Percentiles rank a stretch among this genome's conserved stretches.
Evolutionary conservation across 2,888 invertebrate species (phyloP).

Genomic region (Oxycera nigricornis): DNA sequence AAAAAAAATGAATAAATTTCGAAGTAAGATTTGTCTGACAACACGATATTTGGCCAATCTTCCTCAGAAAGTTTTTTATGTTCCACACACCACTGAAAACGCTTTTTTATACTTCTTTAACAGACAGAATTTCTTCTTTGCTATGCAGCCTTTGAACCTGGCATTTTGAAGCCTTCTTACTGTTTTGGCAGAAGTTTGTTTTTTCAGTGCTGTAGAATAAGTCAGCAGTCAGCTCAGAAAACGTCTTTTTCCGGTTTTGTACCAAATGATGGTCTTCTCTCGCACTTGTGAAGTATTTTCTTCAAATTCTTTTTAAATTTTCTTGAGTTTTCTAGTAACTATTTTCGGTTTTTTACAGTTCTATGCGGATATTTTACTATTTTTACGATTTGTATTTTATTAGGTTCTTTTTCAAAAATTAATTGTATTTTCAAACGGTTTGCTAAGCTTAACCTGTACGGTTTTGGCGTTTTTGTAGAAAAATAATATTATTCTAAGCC

Average conservation of each 20-base stretch:
- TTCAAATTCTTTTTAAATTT: neutral
- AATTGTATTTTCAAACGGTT: neutral
- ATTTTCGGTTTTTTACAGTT: neutral
- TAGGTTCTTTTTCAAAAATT: neutral
- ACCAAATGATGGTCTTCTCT: neutral
- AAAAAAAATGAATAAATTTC: neutral
- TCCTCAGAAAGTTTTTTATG: neutral
- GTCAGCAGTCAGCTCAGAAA: neutral
- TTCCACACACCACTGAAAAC: neutral
- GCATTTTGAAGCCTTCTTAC: neutral
- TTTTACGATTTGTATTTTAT: neutral
- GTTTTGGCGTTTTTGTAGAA: neutral
- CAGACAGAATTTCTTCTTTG: neutral
- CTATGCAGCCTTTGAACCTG: neutral
- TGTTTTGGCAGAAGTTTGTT: neutral
- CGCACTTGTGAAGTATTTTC: neutral
- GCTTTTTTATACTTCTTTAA: neutral
- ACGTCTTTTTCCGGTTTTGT: neutral
- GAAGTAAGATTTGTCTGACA: neutral
- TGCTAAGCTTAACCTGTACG: neutral
- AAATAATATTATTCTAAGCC: neutral
- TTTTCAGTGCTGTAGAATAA: neutral
- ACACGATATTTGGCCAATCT: neutral
- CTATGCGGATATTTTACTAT: neutral
- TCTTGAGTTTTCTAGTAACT: too few species aligned